phyloP scores from a whole-genome alignment of 2,888 invertebrate species.

The Heteromurus nitidus region DNA sequence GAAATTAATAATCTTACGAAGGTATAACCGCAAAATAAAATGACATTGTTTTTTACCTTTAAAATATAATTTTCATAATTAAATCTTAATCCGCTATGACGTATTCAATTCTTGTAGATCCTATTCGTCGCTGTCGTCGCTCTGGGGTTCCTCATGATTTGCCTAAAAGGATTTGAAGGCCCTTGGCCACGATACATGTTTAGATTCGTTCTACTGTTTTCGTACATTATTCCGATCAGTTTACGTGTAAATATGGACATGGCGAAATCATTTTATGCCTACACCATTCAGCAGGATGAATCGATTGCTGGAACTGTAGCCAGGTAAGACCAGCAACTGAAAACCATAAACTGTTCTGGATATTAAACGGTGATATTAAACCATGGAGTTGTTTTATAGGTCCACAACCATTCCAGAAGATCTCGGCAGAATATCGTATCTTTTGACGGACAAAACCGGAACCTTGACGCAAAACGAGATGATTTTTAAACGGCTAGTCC shows the following conservation, averaged over 20 bases:
- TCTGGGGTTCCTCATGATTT: conserved; percentile 94
- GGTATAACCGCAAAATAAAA: conserved; percentile 76
- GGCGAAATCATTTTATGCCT: conserved; percentile 98
- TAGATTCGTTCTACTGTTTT: conserved; percentile 96
- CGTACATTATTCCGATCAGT: conserved; percentile 98
- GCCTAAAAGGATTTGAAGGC: conserved; percentile 95
- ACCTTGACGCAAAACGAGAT: conserved; percentile 99
- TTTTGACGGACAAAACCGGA: conserved; percentile 99
- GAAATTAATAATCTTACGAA: conserved; percentile 98
- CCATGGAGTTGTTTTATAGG: conserved; percentile 78
- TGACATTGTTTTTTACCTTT: neutral
- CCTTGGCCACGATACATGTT: conserved; percentile 98
- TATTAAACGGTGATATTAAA: no score
- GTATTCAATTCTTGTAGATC: conserved; percentile 67
- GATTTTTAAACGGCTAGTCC: conserved; percentile 88
- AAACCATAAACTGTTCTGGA: no score
- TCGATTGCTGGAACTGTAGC: conserved; percentile 96
- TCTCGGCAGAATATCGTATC: conserved; percentile 94
- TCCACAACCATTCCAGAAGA: conserved; percentile 99
- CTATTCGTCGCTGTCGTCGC: conserved; percentile 84
- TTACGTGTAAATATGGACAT: conserved; percentile 98
- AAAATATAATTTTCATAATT: neutral
- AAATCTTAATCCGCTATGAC: neutral
- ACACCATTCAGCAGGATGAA: conserved; percentile 95
- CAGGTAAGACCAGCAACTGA: conserved; percentile 1